These are phyloP conservation scores for Spisula solida DNA, from an alignment of 2,888 invertebrate genomes.

Conservation along the genomic window DNA sequence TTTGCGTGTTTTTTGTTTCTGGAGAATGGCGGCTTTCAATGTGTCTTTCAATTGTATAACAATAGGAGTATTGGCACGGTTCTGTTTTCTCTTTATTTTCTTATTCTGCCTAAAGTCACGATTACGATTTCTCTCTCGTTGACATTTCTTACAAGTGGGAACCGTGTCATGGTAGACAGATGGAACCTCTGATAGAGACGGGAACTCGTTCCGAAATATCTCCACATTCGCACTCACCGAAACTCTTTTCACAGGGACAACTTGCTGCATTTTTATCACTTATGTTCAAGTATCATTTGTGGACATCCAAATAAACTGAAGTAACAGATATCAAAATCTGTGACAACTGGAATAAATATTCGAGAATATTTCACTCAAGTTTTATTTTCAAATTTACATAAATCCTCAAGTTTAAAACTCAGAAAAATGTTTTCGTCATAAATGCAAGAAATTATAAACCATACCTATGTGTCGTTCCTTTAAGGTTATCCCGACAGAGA, in stretches of 20 bases:
- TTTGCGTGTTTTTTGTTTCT: conserved; percentile 77
- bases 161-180: conserved; percentile 37
- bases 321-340: neutral
- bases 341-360: neutral
- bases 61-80: conserved; percentile 82
- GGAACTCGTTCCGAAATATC: conserved; percentile 80
- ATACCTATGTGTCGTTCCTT: neutral
- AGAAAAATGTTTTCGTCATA: neutral
- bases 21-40: conserved; percentile 78
- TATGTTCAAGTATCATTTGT: neutral
- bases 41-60: conserved; percentile 84
- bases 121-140: conserved; percentile 78
- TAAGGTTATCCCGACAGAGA: neutral
- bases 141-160: conserved; percentile 84
- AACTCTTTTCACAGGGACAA: conserved; percentile 74
- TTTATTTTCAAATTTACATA: neutral
- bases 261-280: conserved; percentile 37
- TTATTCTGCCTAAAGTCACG: conserved; percentile 66
- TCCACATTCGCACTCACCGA: conserved; percentile 81
- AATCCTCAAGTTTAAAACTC: neutral
- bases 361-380: neutral
- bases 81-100: conserved; percentile 72
- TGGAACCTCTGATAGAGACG: conserved; percentile 32
- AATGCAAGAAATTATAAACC: neutral
- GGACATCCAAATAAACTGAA: neutral